Evolutionary conservation across 2,888 invertebrate genomes (phyloP), one percentile per base, ranked within the genome.

Genomic region (Meandrusa payeni): DNA sequence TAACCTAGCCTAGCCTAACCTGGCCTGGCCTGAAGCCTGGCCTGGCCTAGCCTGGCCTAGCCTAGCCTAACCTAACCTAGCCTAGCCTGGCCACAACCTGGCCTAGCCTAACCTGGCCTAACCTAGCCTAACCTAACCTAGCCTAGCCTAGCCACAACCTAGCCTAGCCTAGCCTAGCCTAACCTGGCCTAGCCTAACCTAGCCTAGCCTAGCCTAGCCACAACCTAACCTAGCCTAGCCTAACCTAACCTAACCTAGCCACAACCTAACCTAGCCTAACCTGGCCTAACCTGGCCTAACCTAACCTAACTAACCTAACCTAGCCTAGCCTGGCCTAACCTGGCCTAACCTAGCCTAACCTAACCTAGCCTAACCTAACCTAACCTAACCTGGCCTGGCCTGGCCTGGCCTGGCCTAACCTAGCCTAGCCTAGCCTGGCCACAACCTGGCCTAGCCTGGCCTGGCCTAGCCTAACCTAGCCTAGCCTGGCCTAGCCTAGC

Each of bases 41-140:
- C 5, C 2, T 2, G 5, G 3, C 26, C 5, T 2, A 10, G 3
- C 26, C 5, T 2, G 26, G 3, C 26, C 5, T 2, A n/a, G n/a
- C 22, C 22, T 22, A 6, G 22, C 22, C 22, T 22, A 2, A 6
- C 4, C 10, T 5, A 2, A 10, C 3, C 26, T 5, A 2, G 10
- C 3, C 26, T 5, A 1, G 26, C 9, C 26, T 5, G 2, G 26
- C 3, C 26, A 2, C 2, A 5, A 10, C 26, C 26, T 26, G 26
- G 26, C 26, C 26, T 26, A 10, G 26, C 26, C 26, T 26, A 10
- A 5, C 26, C 10, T 7, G 26, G 26, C 26, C 26, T 26, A 10
- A 9, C 26, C 26, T 26, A 10, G 26, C 26, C 26, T 26, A 10
- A 5, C 26, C 26, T 26, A 5, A 5, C 22, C 22, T 22, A 6